Percentiles rank a stretch among this genome's conserved stretches.
phyloP scores from a whole-genome alignment of 2,888 invertebrate species.

The Caenorhabditis wallacei region DNA sequence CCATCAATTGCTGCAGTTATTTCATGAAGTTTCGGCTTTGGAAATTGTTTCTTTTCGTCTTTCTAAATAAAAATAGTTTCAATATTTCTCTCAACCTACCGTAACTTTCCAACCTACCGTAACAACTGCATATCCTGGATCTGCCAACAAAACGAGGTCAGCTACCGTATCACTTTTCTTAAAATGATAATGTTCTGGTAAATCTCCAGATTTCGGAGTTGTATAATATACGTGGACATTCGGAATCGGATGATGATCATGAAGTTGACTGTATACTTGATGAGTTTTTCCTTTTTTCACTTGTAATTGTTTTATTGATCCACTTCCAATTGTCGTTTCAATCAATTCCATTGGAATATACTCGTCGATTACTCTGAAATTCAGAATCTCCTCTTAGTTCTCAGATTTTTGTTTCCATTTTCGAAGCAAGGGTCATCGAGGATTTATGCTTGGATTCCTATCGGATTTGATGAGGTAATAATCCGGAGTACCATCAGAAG shows the following conservation, averaged over 20 bases:
- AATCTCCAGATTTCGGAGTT: constrained; percentile 65
- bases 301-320: constrained; percentile 74
- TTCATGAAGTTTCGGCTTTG: constrained; percentile 62
- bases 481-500: constrained; percentile 5
- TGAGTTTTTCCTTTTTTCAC: constrained; percentile 74
- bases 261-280: constrained; percentile 71
- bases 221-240: constrained; percentile 74
- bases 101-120: constrained; percentile 59
- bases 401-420: neutral
- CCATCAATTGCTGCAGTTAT: constrained; percentile 68
- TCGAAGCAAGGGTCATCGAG: neutral
- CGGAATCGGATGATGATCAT: constrained; percentile 72
- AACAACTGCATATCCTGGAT: constrained; percentile 72
- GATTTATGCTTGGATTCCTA: constrained; percentile 14
- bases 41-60: constrained; percentile 63
- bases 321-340: constrained; percentile 72
- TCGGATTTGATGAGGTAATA: neutral
- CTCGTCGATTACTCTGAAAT: constrained; percentile 72
- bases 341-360: constrained; percentile 75
- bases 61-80: constrained; percentile 46
- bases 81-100: neutral
- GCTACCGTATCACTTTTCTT: constrained; percentile 67
- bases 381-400: neutral
- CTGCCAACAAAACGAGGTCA: constrained; percentile 69
- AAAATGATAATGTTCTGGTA: constrained; percentile 72